phyloP scores from a whole-genome alignment of 2,113 vertebrate genomes.

The Platichthys stellatus region DNA sequence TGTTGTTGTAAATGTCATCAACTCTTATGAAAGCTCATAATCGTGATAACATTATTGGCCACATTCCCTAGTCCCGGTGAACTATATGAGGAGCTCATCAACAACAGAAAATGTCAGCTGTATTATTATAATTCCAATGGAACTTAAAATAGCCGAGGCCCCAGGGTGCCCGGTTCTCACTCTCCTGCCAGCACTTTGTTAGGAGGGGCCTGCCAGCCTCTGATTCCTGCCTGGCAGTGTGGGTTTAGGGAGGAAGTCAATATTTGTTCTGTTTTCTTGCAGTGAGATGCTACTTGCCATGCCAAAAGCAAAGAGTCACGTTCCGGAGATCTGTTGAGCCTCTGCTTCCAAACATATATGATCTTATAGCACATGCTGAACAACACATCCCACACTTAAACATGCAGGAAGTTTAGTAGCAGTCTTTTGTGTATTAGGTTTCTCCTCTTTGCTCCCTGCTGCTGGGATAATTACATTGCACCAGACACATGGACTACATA shows the following conservation, averaged over 20 bases:
- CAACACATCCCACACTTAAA: background rate
- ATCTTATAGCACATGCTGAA: conserved; percentile 9
- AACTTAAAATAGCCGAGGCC: conserved; percentile 67
- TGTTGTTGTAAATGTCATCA: too few relatives aligned
- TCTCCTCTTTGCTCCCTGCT: conserved; percentile 9
- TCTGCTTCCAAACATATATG: conserved; percentile 12
- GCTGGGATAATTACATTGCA: conserved; percentile 36
- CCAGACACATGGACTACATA: conserved; percentile 11
- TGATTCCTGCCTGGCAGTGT: conserved; percentile 59
- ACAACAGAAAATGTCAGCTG: conserved; percentile 28
- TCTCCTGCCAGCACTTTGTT: conserved; percentile 60
- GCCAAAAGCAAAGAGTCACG: conserved; percentile 48
- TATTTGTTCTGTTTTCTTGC: conserved; percentile 77
- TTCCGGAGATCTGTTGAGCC: conserved; percentile 41
- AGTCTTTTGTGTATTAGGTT: background rate
- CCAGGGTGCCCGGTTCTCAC: conserved; percentile 56
- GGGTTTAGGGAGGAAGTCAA: conserved; percentile 76
- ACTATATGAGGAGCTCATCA: conserved; percentile 7
- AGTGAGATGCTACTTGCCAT: conserved; percentile 66
- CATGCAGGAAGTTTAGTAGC: background rate
- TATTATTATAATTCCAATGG: conserved; percentile 53
- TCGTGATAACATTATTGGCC: background rate
- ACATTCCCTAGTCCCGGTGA: background rate
- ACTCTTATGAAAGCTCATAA: background rate
- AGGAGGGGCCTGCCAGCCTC: conserved; percentile 47